phyloP scores from a whole-genome alignment of 2,113 vertebrate species.

The Cyanoliseus patagonus region DNA sequence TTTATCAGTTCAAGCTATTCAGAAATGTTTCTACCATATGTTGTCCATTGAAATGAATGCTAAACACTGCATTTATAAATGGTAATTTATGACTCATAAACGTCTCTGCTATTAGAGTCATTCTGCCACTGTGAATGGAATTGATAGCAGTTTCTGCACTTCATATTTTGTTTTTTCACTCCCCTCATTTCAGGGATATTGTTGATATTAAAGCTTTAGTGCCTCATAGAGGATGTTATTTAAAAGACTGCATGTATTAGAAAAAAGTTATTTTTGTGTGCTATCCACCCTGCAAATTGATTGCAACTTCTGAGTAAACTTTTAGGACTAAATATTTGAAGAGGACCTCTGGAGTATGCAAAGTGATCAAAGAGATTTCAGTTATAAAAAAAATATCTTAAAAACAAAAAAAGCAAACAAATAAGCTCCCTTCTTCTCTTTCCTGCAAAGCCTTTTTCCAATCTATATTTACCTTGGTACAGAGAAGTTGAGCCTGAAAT shows the following conservation, averaged over 20 bases:
- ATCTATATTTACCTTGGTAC: not conserved
- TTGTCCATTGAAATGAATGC: constrained; percentile 77
- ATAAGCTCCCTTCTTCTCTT: not conserved
- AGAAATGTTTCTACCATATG: constrained; percentile 78
- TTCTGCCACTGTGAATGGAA: constrained; percentile 79
- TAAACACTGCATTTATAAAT: constrained; percentile 80
- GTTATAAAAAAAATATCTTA: not conserved
- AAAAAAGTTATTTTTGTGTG: constrained; percentile 65
- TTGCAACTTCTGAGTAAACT: not conserved
- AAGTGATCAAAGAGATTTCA: not conserved
- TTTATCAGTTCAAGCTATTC: constrained; percentile 81
- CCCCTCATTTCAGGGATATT: constrained; percentile 64
- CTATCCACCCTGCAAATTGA: not conserved
- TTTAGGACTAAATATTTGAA: not conserved
- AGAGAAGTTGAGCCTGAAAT: not conserved
- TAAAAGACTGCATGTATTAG: constrained; percentile 51
- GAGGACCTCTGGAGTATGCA: not conserved
- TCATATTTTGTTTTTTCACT: constrained; percentile 39
- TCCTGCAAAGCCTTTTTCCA: not conserved
- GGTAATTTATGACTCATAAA: constrained; percentile 81
- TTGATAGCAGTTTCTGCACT: constrained; percentile 74
- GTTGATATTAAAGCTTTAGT: constrained; percentile 72
- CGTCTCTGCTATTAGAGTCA: constrained; percentile 78
- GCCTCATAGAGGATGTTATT: constrained; percentile 69
- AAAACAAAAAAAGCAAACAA: not conserved